Evolutionary conservation across 1,140 invertebrate species (phyloP), one percentile per base, ranked within the genome.

Genomic region (Drosophila yakuba): DNA sequence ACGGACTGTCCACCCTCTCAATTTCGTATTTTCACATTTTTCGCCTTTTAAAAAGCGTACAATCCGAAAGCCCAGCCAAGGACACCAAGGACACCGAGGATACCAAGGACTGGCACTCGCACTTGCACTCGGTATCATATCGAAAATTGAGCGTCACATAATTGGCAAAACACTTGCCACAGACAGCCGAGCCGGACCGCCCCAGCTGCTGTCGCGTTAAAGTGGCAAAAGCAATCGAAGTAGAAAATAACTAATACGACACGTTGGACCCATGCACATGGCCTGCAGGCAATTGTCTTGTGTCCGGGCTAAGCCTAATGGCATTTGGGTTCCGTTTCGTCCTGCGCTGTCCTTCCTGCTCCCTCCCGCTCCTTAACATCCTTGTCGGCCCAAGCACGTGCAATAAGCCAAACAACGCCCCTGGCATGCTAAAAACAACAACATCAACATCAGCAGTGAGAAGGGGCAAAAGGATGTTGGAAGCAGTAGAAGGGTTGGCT

Each of bases 211-310:
- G 80, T 89, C 79, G 83, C 83, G 83, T 76, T 84, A 89, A 88
- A 88, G 84, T 89, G 83, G 84, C 84, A 88, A 88, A 89, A 80
- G 84, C 84, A 88, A 88, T 88, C 84, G 84, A 89, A 83, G 83
- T 88, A 89, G 84, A 88, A 88, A 88, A 88, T 88, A 88, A 88
- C 83, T 88, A 88, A 89, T 88, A 88, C 83, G 84, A 84, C 83
- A 88, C 83, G 83, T 88, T 88, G 86, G 83, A 71, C 79, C 75
- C 82, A 55, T 78, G 74, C 82, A 69, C 80, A 74, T 75, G 74
- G 83, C 78, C 82, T 79, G 82, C 84, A 88, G 84, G 84, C 83
- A 89, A 88, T 88, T 88, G 83, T 89, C 83, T 88, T 88, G 84
- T 78, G 74, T 78, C 51, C 60, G 69, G 74, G 66, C 69, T 86